Conservation (phyloP, 2,888 invertebrate species). For the Drosophila formosana region DNA sequence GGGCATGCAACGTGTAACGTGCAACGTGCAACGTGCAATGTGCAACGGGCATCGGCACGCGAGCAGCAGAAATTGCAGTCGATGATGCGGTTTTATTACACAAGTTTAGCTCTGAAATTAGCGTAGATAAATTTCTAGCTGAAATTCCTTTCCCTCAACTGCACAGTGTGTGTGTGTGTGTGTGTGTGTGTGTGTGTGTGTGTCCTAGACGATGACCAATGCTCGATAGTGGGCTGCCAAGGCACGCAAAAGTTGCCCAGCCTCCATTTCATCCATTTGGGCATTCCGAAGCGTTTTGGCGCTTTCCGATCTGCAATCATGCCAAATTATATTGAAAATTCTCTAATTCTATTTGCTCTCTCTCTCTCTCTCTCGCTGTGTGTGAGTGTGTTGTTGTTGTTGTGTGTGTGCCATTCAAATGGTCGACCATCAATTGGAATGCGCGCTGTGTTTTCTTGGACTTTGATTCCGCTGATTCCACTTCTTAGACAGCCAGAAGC, state of each 20-base stretch:
- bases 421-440: slow-evolving; percentile 40
- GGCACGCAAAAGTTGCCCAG: slow-evolving; percentile 44
- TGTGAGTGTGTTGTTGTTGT: neutral
- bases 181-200: slow-evolving; percentile 16
- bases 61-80: slow-evolving; percentile 70
- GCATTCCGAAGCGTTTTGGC: slow-evolving; percentile 61
- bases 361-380: neutral
- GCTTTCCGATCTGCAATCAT: slow-evolving; percentile 62
- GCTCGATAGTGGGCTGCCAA: slow-evolving; percentile 51
- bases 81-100: slow-evolving; percentile 77
- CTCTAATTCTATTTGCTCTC: slow-evolving; percentile 41
- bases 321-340: slow-evolving; percentile 64
- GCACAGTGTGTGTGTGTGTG: slow-evolving; percentile 2
- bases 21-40: slow-evolving; percentile 35
- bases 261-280: slow-evolving; percentile 32
- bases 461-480: slow-evolving; percentile 27
- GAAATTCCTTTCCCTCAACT: slow-evolving; percentile 59
- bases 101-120: slow-evolving; percentile 80
- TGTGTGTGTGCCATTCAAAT: slow-evolving; percentile 23
- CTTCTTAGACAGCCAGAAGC: slow-evolving; percentile 60
- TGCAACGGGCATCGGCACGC: slow-evolving; percentile 61
- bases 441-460: slow-evolving; percentile 19
- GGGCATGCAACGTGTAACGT: neutral
- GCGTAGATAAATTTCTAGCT: slow-evolving; percentile 78
- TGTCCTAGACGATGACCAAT: slow-evolving; percentile 69